Base-by-base conservation (phyloP, 2,888 invertebrate species). In the Nasonia oneida region DNA sequence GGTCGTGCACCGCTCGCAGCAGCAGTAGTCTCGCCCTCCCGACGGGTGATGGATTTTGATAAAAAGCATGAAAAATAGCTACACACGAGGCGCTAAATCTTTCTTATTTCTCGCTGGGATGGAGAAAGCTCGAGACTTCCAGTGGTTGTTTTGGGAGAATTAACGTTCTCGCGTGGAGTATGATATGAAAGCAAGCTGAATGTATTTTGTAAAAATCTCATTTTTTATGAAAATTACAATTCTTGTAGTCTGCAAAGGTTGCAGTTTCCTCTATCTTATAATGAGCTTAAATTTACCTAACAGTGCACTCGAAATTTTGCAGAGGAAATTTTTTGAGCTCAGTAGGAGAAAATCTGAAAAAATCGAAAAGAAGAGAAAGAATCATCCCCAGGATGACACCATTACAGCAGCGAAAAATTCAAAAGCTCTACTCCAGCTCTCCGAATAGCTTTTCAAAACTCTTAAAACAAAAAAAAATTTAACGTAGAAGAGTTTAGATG, bases 51-150 rank as follows among this genome's bases (percentile, higher is more conserved):
- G 89, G 91, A 90, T 90, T 91, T 89, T 89, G 89, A 90, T 91
- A 91, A 91, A 90, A 90, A 88, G 88, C 89, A 89, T 90, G 90
- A 91, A 90, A 90, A 90, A 91, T 90, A 89, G 88, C 89, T 77
- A 57, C 76, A 70, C 71, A 42, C 37, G 42, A 77, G 61, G 50
- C 75, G 81, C 50, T 75, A 50, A 81, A 75, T 75, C 75, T 82
- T 67, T 67, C 75, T 82, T 82, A 81, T 81, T 61, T 74, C 71
- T 29, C 39, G 57, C 53, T n/a, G 73, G n/a, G 23, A n/a, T 47
- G n/a, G 42, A 37, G 42, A 39, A 42, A 73, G 67, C 67, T 33
- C 29, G 33, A 29, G 29, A 67, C 29, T 67, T 67, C 67, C 14
- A 67, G 67, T 15, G 33, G 33, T 67, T 67, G 14, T 67, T 67